Conservation (phyloP, 2,113 vertebrate genomes). For the Dasyprocta punctata region DNA sequence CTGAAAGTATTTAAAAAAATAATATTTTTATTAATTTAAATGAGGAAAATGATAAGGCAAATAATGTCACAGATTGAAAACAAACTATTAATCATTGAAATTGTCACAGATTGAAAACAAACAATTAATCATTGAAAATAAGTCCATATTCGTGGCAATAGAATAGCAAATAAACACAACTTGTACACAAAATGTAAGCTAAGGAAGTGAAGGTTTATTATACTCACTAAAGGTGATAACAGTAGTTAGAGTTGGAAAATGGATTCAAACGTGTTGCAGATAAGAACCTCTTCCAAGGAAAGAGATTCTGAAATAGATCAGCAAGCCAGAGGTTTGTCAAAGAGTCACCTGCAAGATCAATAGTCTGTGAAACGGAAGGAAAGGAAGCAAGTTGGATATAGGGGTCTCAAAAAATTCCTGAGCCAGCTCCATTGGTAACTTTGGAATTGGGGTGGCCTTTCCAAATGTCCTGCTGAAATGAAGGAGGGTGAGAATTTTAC, state of each 20-base stretch:
- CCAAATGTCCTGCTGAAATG: background rate
- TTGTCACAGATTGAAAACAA: background rate
- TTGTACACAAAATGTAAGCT: background rate
- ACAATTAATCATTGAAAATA: background rate
- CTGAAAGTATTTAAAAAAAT: background rate
- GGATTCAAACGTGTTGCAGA: background rate
- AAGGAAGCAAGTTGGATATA: background rate
- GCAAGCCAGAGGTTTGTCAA: background rate
- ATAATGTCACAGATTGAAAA: background rate
- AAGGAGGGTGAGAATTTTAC: background rate
- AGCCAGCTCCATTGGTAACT: background rate
- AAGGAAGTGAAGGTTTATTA: background rate
- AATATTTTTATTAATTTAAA: background rate
- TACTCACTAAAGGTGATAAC: background rate
- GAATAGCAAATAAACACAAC: background rate
- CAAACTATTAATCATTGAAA: background rate
- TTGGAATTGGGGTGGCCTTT: background rate
- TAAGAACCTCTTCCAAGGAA: background rate
- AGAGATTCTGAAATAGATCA: background rate
- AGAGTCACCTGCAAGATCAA: background rate
- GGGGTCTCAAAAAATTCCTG: background rate
- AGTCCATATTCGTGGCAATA: background rate
- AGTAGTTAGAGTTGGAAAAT: background rate
- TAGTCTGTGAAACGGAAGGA: background rate
- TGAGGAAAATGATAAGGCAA: background rate